Base-by-base conservation (phyloP, 2,113 vertebrate species). In the Chroicocephalus ridibundus region DNA sequence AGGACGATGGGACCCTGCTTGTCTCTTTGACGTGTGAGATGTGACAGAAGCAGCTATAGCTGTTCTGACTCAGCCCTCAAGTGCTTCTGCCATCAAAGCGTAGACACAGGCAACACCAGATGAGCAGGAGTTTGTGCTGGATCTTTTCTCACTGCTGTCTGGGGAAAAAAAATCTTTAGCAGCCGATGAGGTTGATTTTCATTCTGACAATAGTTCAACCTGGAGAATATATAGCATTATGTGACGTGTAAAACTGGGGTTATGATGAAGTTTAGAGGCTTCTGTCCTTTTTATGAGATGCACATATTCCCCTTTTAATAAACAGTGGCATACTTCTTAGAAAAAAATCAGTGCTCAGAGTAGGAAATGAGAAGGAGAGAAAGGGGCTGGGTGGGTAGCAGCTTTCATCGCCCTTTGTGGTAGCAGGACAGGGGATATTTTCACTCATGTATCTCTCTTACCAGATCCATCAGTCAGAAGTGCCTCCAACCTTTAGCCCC, bases 41-140 rank as follows among this genome's bases (percentile, higher is more conserved):
- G 57, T 88, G 80, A 83, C 71, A 83, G 80, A 86, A 94, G 18
- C 55, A 70, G 64, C 52, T 82, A 55, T 64, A 87, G 49, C 66
- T 68, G 36, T 76, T 93, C 84, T 93, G 90, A 82, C 81, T 96
- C 52, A 86, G 62, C 64, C 49, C 40, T 89, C 70, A 54, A 95
- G 58, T 58, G 16, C 51, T 75, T 93, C 57, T 81, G 69, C 82
- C 55, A 69, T 62, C 51, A 60, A 78, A 75, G 44, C 26, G 40
- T 74, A 90, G 64, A 76, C 69, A 71, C 10, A 71, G 61, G 55
- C 65, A 49, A 18, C 11, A 9, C 72, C 84, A 85, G 17, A 40
- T 60, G 69, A 72, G 64, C 68, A 76, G 74, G 85, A 79, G 18
- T 77, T 88, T 79, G 65, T 76, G 65, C 36, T 83, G 72, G 55